Evolutionary conservation across 2,797 vertebrate species (phyloP).

Genomic region (Hydrophis major): DNA sequence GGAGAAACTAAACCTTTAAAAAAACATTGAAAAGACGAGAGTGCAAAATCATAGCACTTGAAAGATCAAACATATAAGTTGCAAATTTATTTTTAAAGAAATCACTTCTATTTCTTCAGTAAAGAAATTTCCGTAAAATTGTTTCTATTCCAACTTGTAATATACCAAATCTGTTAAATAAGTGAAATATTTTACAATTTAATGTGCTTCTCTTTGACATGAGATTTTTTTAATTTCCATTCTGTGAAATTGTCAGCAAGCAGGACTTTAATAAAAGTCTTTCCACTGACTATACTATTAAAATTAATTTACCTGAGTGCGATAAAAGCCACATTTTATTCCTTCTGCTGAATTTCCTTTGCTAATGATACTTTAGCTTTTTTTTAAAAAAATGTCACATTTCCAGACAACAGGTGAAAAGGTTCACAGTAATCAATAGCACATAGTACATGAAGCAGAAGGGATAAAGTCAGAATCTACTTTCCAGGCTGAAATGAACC

Average conservation of each 20-base stretch:
- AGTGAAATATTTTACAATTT: background rate
- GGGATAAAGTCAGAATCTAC: conserved; percentile 15
- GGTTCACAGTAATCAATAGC: background rate
- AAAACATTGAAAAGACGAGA: background rate
- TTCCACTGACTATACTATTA: background rate
- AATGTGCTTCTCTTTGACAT: background rate
- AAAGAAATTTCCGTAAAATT: background rate
- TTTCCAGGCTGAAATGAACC: conserved; percentile 2
- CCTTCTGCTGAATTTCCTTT: conserved; percentile 6
- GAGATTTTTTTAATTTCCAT: background rate
- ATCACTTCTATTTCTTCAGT: background rate
- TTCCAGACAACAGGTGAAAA: background rate
- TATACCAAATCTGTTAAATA: background rate
- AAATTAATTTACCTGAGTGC: conserved; percentile 4
- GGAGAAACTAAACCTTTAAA: background rate
- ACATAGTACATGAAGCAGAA: background rate
- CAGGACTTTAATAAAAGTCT: background rate
- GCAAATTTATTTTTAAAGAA: background rate
- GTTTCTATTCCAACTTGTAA: background rate
- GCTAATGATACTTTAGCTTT: background rate
- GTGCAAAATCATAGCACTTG: background rate
- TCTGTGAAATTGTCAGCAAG: background rate
- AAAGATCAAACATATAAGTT: background rate
- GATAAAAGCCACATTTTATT: background rate
- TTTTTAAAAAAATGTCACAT: background rate